Evolutionary conservation across 2,113 vertebrate genomes (phyloP).

Genomic region (Crotalus tigris): DNA sequence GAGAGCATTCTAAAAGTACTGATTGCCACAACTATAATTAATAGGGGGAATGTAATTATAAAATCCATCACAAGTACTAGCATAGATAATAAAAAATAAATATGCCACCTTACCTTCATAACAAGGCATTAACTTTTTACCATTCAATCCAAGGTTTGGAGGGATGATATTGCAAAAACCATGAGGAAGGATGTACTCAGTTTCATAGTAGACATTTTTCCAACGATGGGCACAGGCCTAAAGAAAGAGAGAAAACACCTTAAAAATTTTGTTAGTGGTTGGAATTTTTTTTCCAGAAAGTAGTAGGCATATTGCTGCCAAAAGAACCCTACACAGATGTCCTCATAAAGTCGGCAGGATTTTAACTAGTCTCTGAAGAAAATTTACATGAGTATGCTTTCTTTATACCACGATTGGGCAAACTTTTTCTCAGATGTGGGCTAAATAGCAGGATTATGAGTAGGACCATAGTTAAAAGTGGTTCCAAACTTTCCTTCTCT

Average conservation of each 20-base stretch:
- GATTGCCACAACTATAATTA: not conserved
- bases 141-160: conserved; percentile 80
- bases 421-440: not conserved
- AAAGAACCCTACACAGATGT: not conserved
- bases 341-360: not conserved
- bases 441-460: not conserved
- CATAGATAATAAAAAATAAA: fast-evolving
- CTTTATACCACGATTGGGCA: not conserved
- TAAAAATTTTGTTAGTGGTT: not conserved
- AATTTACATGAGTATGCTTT: not conserved
- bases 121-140: conserved; percentile 85
- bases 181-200: conserved; percentile 89
- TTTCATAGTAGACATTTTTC: conserved; percentile 95
- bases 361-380: not conserved
- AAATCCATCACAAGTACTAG: not conserved
- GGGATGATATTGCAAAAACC: conserved; percentile 94
- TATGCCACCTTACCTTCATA: conserved; percentile 84
- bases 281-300: fast-evolving
- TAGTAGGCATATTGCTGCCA: not conserved
- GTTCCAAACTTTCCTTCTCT: not conserved
- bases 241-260: not conserved
- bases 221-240: conserved; percentile 97
- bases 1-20: not conserved
- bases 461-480: too few relatives aligned
- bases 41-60: not conserved